Evolutionary conservation across 1,140 invertebrate species (phyloP).

Genomic region (Drosophila pruinosa): DNA sequence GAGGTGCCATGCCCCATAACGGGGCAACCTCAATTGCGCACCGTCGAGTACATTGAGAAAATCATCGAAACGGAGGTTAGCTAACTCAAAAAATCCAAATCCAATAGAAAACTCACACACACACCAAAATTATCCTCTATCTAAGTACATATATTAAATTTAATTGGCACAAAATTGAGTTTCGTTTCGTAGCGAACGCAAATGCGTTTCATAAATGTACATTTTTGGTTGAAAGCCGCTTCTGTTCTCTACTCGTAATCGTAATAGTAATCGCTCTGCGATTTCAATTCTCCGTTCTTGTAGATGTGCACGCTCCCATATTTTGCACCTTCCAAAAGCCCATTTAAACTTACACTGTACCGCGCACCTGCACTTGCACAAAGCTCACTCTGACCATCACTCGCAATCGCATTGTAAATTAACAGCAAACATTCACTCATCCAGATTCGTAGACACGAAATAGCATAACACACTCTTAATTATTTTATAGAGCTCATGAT

Average conservation of each 20-base stretch:
- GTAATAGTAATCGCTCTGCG: conserved; percentile 31
- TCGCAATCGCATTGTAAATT: conserved; percentile 30
- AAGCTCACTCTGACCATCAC: conserved; percentile 35
- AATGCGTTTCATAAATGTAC: conserved; percentile 28
- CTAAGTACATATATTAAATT: conserved; percentile 13
- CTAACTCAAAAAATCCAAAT: conserved; percentile 6
- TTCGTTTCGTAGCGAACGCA: conserved; percentile 42
- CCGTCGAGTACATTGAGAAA: conserved; percentile 96
- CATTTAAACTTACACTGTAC: conserved; percentile 13
- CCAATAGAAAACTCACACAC: neutral
- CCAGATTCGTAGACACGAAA: conserved; percentile 13
- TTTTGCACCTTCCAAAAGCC: conserved; percentile 37
- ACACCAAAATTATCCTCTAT: neutral
- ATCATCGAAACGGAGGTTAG: conserved; percentile 97
- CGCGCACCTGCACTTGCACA: conserved; percentile 7
- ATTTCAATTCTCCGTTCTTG: neutral
- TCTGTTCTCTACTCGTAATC: conserved; percentile 37
- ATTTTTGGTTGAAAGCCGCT: conserved; percentile 47
- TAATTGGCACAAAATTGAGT: conserved; percentile 64
- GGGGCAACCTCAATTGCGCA: conserved; percentile 92
- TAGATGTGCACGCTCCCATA: conserved; percentile 24
- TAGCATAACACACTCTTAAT: conserved; percentile 52
- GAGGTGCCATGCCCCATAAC: conserved; percentile 93
- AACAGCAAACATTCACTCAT: conserved; percentile 36
- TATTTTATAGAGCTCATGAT: conserved; percentile 73